These are phyloP conservation scores for Papilio demoleus DNA, from an alignment of 2,888 invertebrate species.

Conservation along the genomic window DNA sequence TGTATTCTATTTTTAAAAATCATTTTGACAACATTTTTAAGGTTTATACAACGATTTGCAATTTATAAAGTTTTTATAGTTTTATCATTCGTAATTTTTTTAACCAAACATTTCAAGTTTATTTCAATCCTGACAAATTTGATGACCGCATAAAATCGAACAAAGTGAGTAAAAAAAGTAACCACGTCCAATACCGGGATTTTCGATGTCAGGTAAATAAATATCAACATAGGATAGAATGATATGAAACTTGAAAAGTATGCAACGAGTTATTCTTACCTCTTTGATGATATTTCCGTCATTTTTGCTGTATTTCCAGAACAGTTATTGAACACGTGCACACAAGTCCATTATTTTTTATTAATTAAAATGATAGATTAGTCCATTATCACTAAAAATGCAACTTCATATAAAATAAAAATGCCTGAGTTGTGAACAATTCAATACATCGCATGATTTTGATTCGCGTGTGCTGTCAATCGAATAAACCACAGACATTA, in stretches of 20 bases:
- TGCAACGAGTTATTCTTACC: slow-evolving; percentile 60
- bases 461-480: slow-evolving; percentile 46
- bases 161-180: not conserved
- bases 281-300: slow-evolving; percentile 80
- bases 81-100: slow-evolving; percentile 9
- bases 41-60: not conserved
- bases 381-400: slow-evolving; percentile 43
- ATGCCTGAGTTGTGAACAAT: slow-evolving; percentile 33
- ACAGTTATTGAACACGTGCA: slow-evolving; percentile 53
- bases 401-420: slow-evolving; percentile 18
- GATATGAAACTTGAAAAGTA: slow-evolving; percentile 40
- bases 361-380: slow-evolving; percentile 44
- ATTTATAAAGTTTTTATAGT: slow-evolving; percentile 19
- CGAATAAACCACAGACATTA: slow-evolving; percentile 31
- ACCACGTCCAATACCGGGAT: slow-evolving; percentile 25
- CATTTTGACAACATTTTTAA: slow-evolving; percentile 20
- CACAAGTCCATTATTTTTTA: slow-evolving; percentile 60
- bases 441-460: slow-evolving; percentile 49
- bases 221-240: slow-evolving; percentile 23
- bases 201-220: slow-evolving; percentile 38
- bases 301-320: slow-evolving; percentile 64
- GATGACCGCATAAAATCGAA: not conserved
- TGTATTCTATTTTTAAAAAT: slow-evolving; percentile 38
- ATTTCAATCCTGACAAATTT: not conserved
- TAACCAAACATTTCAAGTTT: slow-evolving; percentile 8